Evolutionary conservation across 2,797 vertebrate species (phyloP).

Genomic region (Hapalemur alaotrensis): DNA sequence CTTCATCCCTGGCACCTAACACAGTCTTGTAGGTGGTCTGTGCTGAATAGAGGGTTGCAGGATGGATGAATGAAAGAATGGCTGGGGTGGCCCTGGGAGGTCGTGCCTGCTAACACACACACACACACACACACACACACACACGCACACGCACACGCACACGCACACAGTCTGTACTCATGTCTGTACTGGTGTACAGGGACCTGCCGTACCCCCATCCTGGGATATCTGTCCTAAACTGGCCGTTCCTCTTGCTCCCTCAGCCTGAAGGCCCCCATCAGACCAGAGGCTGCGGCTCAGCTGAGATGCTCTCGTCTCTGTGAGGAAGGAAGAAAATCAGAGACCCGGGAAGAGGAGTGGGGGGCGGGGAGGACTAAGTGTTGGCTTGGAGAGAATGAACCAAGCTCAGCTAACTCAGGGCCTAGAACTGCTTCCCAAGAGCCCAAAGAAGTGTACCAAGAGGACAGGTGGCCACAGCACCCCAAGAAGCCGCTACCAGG

Average conservation of each 20-base stretch:
- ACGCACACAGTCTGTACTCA: accelerated
- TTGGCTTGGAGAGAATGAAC: background rate
- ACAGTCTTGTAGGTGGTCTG: background rate
- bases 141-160: no score
- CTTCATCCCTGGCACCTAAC: background rate
- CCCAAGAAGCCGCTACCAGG: background rate
- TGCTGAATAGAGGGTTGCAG: background rate
- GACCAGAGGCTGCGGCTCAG: background rate
- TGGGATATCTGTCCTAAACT: background rate
- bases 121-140: no score
- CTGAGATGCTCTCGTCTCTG: background rate
- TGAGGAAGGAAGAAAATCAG: background rate
- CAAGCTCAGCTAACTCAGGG: background rate
- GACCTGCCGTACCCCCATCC: no score
- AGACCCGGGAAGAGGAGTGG: background rate
- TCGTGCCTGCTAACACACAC: background rate
- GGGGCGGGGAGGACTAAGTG: background rate
- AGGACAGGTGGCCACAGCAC: accelerated
- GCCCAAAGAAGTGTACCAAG: background rate
- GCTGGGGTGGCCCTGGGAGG: background rate
- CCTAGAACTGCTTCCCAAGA: background rate
- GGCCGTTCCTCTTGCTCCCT: background rate
- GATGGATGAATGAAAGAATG: background rate
- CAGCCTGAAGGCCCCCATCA: background rate
- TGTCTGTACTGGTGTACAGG: background rate